These are phyloP conservation scores for Sanderia malayensis DNA, from an alignment of 30 jellyfish, hydroid and myxozoan genomes.

Conservation along the genomic window DNA sequence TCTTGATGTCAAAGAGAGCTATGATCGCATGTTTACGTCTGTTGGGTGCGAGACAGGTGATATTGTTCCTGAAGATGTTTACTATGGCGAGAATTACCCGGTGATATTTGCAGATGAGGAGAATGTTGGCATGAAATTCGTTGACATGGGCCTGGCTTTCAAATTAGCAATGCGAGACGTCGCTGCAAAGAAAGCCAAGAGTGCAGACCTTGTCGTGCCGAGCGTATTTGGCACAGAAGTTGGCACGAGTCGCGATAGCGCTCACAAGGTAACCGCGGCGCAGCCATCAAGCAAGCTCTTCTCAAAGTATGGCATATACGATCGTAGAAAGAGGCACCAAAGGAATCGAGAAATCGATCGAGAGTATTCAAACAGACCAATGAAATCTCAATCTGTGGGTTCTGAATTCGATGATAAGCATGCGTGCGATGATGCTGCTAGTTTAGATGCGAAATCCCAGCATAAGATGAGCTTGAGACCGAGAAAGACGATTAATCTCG, in stretches of 20 bases:
- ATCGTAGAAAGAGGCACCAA: not conserved
- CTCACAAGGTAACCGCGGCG: not conserved
- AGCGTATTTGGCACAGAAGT: not conserved
- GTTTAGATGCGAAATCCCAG: not conserved
- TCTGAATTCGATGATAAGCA: not conserved
- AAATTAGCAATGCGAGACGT: slow-evolving; percentile 41
- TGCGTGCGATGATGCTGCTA: not conserved
- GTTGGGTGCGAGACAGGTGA: slow-evolving; percentile 49
- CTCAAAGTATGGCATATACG: not conserved
- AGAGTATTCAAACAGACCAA: not conserved
- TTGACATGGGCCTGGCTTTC: slow-evolving; percentile 65
- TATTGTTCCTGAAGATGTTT: slow-evolving; percentile 38
- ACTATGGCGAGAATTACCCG: slow-evolving; percentile 46
- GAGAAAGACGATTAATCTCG: slow-evolving; percentile 21
- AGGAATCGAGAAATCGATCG: slow-evolving; percentile 7
- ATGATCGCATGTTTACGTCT: slow-evolving; percentile 28
- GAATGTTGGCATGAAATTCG: slow-evolving; percentile 41
- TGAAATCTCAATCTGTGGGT: too few species aligned
- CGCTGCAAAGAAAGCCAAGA: slow-evolving; percentile 6
- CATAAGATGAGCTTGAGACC: slow-evolving; percentile 57
- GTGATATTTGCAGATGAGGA: slow-evolving; percentile 59
- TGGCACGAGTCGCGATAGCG: not conserved
- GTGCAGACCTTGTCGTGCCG: not conserved
- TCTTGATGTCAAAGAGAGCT: slow-evolving; percentile 43
- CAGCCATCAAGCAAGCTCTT: not conserved